A percentile compares a stretch with the other conserved stretches of the same genome.
Evolutionary conservation across 2,113 vertebrate species (phyloP).

Genomic region (Nicator chloris): DNA sequence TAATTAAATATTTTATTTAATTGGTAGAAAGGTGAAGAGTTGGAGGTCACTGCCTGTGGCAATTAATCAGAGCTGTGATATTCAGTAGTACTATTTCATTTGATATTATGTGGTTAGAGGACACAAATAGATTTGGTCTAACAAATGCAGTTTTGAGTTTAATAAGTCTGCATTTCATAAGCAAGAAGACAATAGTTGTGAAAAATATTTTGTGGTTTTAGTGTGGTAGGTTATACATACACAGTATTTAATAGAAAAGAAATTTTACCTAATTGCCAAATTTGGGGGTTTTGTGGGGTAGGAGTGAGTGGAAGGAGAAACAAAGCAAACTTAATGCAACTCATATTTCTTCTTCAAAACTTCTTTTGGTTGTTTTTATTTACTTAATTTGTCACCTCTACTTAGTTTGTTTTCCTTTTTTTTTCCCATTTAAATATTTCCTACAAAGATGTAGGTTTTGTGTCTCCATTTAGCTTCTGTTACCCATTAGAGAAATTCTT

Average conservation of each 20-base stretch:
- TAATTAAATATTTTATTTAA: no score
- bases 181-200: neutral
- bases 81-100: neutral
- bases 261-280: neutral
- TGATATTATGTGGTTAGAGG: neutral
- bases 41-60: neutral
- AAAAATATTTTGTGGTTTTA: neutral
- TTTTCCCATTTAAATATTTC: neutral
- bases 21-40: neutral
- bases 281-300: neutral
- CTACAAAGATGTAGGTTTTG: conserved; percentile 34
- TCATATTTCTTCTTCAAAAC: neutral
- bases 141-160: neutral
- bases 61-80: neutral
- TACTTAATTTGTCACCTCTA: conserved; percentile 7
- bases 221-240: neutral
- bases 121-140: neutral
- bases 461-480: conserved; percentile 43
- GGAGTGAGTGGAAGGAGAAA: neutral
- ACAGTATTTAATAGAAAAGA: neutral
- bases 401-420: conserved; percentile 28
- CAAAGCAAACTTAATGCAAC: neutral
- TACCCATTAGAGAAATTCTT: conserved; percentile 42
- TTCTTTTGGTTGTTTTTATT: neutral
- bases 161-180: neutral